Conservation (phyloP, 1,140 invertebrate species). For the Nebria ingens region DNA sequence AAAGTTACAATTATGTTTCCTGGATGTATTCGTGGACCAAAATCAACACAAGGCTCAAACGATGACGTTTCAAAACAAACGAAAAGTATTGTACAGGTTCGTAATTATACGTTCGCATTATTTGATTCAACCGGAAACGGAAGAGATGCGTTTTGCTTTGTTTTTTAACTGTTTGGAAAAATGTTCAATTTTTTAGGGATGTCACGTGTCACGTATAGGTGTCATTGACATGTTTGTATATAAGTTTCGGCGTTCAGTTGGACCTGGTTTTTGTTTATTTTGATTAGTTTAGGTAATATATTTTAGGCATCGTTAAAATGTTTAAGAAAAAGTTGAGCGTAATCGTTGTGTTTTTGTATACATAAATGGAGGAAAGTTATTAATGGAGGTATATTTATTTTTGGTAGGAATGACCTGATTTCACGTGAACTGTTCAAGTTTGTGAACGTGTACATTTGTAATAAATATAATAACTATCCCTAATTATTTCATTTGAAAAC, state of each 20-base stretch:
- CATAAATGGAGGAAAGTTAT: too few relatives aligned
- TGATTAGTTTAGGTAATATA: neutral
- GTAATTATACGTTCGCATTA: too few relatives aligned
- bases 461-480: too few relatives aligned
- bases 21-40: constrained; percentile 42
- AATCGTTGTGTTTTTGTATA: too few relatives aligned
- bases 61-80: constrained; percentile 48
- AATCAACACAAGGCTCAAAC: constrained; percentile 42
- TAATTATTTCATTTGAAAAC: too few relatives aligned
- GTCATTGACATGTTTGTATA: neutral
- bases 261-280: neutral
- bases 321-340: too few relatives aligned
- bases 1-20: constrained; percentile 49
- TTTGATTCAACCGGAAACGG: neutral
- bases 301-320: neutral
- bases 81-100: constrained; percentile 47
- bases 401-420: too few relatives aligned
- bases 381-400: too few relatives aligned
- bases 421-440: too few relatives aligned
- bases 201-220: neutral
- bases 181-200: neutral
- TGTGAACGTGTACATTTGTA: too few relatives aligned
- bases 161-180: neutral
- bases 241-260: neutral
- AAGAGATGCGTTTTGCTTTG: constrained; percentile 10